These are phyloP conservation scores for Machaerirhynchus nigripectus DNA, from an alignment of 2,113 vertebrate species.

Conservation along the genomic window DNA sequence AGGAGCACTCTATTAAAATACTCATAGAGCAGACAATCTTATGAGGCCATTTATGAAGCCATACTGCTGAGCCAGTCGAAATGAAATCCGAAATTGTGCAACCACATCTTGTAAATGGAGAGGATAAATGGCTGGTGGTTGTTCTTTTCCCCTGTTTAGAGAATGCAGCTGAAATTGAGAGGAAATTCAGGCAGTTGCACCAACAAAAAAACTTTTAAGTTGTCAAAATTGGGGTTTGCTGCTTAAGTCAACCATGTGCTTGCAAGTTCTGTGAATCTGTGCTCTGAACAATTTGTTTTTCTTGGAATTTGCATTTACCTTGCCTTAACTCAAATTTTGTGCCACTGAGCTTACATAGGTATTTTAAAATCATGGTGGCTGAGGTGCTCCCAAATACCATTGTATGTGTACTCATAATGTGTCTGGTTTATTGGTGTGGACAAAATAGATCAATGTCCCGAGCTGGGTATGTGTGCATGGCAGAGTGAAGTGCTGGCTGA, in stretches of 20 bases:
- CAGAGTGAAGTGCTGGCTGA: background rate
- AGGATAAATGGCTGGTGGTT: background rate
- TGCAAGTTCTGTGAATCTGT: background rate
- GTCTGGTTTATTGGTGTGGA: background rate
- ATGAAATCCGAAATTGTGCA: background rate
- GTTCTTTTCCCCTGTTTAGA: background rate
- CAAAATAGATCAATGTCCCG: background rate
- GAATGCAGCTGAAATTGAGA: background rate
- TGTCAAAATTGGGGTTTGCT: background rate
- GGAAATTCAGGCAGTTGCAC: background rate
- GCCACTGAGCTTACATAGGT: background rate
- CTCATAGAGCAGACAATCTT: constrained; percentile 14
- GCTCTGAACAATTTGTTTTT: background rate
- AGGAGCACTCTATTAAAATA: constrained; percentile 37
- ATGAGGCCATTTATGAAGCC: constrained; percentile 14
- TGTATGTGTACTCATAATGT: background rate
- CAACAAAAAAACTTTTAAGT: background rate
- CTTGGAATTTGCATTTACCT: background rate
- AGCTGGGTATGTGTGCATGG: background rate
- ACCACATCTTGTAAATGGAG: background rate
- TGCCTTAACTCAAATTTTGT: background rate
- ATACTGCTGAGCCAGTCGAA: constrained; percentile 3
- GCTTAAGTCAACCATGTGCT: background rate
- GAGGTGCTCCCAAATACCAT: background rate
- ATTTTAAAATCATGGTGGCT: background rate